Evolutionary conservation across 2,888 invertebrate genomes (phyloP).

Genomic region (Pimpla rufipes): DNA sequence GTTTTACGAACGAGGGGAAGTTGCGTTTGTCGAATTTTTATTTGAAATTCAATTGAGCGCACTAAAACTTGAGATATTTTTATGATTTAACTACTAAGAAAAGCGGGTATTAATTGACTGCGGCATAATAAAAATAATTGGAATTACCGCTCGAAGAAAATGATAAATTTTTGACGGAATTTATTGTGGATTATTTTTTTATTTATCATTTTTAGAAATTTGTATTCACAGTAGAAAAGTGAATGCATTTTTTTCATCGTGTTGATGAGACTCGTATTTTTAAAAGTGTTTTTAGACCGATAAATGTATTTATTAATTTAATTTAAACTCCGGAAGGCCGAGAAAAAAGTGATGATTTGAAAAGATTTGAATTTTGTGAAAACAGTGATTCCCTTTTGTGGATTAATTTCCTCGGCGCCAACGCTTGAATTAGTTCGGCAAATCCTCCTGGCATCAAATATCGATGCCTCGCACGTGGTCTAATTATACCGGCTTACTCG

Average conservation of each 20-base stretch:
- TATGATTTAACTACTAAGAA: too few species aligned
- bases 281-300: too few species aligned
- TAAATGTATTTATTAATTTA: too few species aligned
- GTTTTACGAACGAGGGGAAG: not conserved
- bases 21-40: not conserved
- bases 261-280: too few species aligned
- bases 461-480: constrained; percentile 9
- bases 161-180: not conserved
- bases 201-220: too few species aligned
- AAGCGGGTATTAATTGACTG: too few species aligned
- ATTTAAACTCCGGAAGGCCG: too few species aligned
- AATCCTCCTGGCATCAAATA: not conserved
- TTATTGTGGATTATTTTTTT: too few species aligned
- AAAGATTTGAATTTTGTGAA: not conserved
- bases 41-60: not conserved
- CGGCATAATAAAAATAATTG: not conserved
- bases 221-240: too few species aligned
- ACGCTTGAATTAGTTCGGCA: not conserved
- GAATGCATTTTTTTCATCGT: too few species aligned
- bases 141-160: not conserved
- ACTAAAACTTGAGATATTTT: not conserved
- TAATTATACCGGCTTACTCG: constrained; percentile 14
- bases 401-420: not conserved
- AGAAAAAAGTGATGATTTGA: not conserved
- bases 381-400: not conserved